Percentiles rank a stretch among this genome's conserved stretches.
phyloP scores from a whole-genome alignment of 2,113 vertebrate genomes.

The Hippopotamus amphibius region DNA sequence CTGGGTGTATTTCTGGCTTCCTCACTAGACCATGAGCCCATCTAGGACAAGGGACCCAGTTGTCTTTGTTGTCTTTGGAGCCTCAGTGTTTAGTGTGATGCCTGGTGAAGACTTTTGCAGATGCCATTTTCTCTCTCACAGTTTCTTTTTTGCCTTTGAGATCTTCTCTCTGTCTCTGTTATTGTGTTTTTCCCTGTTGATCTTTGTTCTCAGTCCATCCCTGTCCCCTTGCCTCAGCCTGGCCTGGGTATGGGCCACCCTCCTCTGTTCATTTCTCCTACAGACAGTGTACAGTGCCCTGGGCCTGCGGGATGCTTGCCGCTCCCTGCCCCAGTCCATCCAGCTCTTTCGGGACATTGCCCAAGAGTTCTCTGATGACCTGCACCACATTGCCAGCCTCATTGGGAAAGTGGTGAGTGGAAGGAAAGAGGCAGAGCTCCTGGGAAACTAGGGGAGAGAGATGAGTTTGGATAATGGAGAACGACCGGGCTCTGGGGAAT shows the following conservation, averaged over 20 bases:
- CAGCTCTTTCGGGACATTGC: conserved; percentile 94
- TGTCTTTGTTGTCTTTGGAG: conserved; percentile 20
- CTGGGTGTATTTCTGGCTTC: background rate
- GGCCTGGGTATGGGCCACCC: background rate
- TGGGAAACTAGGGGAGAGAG: background rate
- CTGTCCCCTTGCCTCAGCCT: background rate
- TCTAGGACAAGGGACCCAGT: background rate
- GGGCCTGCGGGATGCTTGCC: conserved; percentile 93
- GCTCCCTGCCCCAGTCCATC: conserved; percentile 91
- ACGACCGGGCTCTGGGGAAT: conserved; percentile 78
- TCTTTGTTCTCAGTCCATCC: background rate
- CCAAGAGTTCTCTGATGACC: conserved; percentile 92
- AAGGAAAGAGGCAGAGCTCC: background rate
- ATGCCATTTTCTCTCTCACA: background rate
- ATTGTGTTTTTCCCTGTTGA: background rate
- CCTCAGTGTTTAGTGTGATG: background rate
- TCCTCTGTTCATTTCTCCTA: background rate
- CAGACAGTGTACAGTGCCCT: conserved; percentile 92
- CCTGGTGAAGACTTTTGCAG: background rate
- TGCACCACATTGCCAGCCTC: conserved; percentile 91
- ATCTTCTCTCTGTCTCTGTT: background rate
- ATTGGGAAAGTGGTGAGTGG: conserved; percentile 93
- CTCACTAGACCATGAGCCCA: background rate
- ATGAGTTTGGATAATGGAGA: background rate
- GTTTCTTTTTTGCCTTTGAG: conserved; percentile 21